Percentiles rank a stretch among this genome's conserved stretches.
Conservation (phyloP, 2,888 invertebrate genomes). For the Drosophila mimica region DNA sequence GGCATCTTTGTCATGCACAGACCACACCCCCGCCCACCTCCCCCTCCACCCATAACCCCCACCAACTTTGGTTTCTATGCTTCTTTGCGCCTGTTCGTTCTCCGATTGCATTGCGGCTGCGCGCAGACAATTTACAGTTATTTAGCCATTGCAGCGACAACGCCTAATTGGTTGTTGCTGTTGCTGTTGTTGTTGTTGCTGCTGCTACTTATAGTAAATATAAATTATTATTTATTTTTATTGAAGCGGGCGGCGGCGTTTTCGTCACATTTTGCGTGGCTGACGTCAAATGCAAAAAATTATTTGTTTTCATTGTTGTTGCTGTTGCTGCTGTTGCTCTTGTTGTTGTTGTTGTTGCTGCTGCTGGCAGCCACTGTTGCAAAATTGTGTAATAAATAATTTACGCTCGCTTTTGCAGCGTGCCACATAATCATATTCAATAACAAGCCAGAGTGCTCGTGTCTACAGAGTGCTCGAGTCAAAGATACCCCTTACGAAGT, state of each 20-base stretch:
- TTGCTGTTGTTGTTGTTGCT: conserved; percentile 24
- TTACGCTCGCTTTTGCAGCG: conserved; percentile 80
- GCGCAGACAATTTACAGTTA: conserved; percentile 64
- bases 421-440: conserved; percentile 81
- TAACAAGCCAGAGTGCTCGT: conserved; percentile 34
- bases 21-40: neutral
- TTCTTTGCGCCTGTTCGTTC: conserved; percentile 24
- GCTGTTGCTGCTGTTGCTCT: conserved; percentile 31
- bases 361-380: conserved; percentile 35
- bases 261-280: conserved; percentile 64
- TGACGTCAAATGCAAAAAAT: conserved; percentile 55
- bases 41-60: neutral
- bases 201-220: conserved; percentile 67
- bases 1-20: conserved; percentile 31
- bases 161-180: conserved; percentile 66
- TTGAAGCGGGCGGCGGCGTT: conserved; percentile 66
- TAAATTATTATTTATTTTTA: conserved; percentile 78
- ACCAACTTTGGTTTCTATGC: neutral
- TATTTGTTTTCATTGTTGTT: conserved; percentile 74
- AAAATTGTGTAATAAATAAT: conserved; percentile 81
- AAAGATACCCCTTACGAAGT: neutral
- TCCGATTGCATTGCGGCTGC: conserved; percentile 37
- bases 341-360: conserved; percentile 14
- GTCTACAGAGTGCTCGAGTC: neutral
- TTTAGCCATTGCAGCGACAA: conserved; percentile 47